These are phyloP conservation scores for Neotragus moschatus DNA, from an alignment of 2,113 vertebrate genomes.

Conservation along the genomic window DNA sequence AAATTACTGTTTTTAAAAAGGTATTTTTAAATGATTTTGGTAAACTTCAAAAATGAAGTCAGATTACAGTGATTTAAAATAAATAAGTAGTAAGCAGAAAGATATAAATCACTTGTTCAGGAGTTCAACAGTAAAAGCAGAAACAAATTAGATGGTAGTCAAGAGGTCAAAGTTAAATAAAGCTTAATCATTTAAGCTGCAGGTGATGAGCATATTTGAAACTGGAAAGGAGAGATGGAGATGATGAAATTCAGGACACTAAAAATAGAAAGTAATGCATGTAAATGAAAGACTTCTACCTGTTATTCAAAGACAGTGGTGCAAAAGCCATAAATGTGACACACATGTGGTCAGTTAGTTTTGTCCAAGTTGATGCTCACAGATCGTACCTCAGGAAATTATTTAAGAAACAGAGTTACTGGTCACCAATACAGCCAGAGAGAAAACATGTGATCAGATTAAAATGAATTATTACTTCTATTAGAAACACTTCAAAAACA, in stretches of 20 bases:
- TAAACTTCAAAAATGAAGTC: background rate
- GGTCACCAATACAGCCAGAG: background rate
- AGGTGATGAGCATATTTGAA: background rate
- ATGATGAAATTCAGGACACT: background rate
- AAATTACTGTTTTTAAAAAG: background rate
- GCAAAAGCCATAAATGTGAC: background rate
- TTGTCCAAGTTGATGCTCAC: background rate
- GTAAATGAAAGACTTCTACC: background rate
- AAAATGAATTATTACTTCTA: conserved; percentile 8
- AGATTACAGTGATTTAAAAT: background rate
- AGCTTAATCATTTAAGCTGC: background rate
- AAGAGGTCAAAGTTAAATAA: conserved; percentile 10
- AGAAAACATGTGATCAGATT: conserved; percentile 13
- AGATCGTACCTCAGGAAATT: background rate
- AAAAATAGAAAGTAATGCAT: background rate
- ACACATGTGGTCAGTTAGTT: background rate
- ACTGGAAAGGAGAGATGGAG: background rate
- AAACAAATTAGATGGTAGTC: background rate
- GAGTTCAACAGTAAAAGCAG: background rate
- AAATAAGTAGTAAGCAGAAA: background rate
- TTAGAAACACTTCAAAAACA: background rate
- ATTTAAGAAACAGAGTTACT: background rate
- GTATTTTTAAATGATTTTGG: background rate
- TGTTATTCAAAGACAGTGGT: background rate
- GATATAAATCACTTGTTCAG: background rate